phyloP scores from a whole-genome alignment of 2,888 invertebrate species.

The Fissipunctia ypsillon region DNA sequence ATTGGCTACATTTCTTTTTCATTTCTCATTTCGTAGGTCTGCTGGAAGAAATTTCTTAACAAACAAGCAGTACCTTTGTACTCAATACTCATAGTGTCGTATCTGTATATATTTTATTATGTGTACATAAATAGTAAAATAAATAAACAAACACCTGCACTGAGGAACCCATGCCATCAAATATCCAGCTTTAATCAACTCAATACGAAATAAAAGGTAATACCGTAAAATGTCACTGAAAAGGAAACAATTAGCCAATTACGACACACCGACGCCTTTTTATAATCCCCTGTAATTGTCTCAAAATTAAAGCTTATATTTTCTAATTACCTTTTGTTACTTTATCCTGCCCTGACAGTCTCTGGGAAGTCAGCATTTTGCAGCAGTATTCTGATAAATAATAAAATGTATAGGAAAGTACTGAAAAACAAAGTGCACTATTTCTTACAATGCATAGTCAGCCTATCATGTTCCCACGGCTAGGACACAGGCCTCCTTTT shows the following conservation, averaged over 20 bases:
- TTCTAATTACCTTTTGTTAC: slow-evolving; percentile 55
- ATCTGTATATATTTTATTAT: too few relatives aligned
- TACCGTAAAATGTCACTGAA: slow-evolving; percentile 27
- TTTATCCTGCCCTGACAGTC: slow-evolving; percentile 30
- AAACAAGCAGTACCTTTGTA: too few relatives aligned
- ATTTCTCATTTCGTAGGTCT: too few relatives aligned
- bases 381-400: background rate
- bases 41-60: too few relatives aligned
- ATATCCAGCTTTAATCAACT: slow-evolving; percentile 30
- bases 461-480: too few relatives aligned
- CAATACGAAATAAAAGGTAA: slow-evolving; percentile 12
- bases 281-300: slow-evolving; percentile 54
- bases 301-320: slow-evolving; percentile 51
- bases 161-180: background rate
- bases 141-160: too few relatives aligned
- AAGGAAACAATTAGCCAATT: slow-evolving; percentile 48
- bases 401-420: background rate
- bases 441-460: background rate
- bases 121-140: too few relatives aligned
- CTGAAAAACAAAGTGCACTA: background rate
- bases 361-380: slow-evolving; percentile 10
- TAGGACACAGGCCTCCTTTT: too few relatives aligned
- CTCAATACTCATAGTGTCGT: too few relatives aligned
- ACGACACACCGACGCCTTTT: slow-evolving; percentile 37
- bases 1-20: too few relatives aligned